Percentiles rank a stretch among this genome's conserved stretches.
phyloP scores from a whole-genome alignment of 2,113 vertebrate species.

The Eudyptes chrysolophus region DNA sequence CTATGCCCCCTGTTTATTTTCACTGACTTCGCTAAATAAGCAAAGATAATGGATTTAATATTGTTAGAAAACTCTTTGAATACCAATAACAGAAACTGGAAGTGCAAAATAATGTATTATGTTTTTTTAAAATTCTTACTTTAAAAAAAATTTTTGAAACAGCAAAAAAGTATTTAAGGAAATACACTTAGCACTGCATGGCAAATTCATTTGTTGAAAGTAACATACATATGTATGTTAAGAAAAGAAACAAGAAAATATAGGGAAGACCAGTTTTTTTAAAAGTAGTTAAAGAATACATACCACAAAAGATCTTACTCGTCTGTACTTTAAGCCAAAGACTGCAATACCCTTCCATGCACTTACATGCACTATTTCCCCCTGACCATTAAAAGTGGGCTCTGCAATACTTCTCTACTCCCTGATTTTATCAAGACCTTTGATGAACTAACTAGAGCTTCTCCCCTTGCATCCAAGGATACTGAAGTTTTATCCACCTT shows the following conservation, averaged over 20 bases:
- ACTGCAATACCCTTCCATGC: neutral
- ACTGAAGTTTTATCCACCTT: neutral
- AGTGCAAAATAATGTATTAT: neutral
- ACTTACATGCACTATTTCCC: neutral
- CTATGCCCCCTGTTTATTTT: neutral
- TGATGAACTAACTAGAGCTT: neutral
- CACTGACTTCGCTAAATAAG: neutral
- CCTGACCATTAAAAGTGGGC: neutral
- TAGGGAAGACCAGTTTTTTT: rapidly evolving
- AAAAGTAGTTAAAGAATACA: neutral
- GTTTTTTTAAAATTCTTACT: neutral
- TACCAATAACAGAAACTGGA: neutral
- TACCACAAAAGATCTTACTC: neutral
- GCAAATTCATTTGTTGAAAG: neutral
- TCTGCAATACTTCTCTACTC: neutral
- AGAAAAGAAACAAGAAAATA: neutral
- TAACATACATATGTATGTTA: neutral
- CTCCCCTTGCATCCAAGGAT: neutral
- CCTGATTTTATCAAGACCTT: neutral
- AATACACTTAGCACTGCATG: neutral
- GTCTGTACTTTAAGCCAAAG: neutral
- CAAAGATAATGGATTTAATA: neutral
- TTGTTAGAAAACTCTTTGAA: neutral
- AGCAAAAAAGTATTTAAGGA: neutral
- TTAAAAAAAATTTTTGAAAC: neutral